These are phyloP conservation scores for Apodemus sylvaticus DNA, from an alignment of 2,113 vertebrate species.

Conservation along the genomic window DNA sequence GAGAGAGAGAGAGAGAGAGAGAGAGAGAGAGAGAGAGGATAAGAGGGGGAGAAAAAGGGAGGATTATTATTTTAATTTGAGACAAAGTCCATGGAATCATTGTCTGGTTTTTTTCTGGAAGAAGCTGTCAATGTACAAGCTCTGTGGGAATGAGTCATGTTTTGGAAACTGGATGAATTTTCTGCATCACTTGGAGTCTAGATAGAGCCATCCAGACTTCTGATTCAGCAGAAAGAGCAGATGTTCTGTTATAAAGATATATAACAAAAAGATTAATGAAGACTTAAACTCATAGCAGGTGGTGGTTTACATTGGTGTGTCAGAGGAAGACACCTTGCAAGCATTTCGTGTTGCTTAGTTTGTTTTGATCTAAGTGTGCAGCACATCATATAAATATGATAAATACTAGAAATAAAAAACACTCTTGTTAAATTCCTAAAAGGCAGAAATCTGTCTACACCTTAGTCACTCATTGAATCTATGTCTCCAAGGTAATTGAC, in stretches of 20 bases:
- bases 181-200: background rate
- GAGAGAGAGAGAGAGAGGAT: too few relatives aligned
- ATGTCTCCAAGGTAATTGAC: background rate
- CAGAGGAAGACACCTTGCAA: background rate
- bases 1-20: too few relatives aligned
- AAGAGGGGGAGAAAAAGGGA: background rate
- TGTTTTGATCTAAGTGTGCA: background rate
- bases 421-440: background rate
- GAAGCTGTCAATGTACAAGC: background rate
- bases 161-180: constrained; percentile 8
- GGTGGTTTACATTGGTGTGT: background rate
- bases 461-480: background rate
- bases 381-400: background rate
- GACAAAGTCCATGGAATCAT: background rate
- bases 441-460: background rate
- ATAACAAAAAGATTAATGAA: constrained; percentile 27
- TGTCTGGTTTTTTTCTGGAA: constrained; percentile 29
- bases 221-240: constrained; percentile 20
- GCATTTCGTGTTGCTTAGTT: background rate
- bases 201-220: background rate
- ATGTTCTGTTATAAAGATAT: constrained; percentile 55
- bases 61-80: background rate
- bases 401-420: constrained; percentile 12
- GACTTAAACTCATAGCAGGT: background rate
- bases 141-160: background rate